Conservation (phyloP, 2,888 invertebrate species). For the Aleiodes alternator region DNA sequence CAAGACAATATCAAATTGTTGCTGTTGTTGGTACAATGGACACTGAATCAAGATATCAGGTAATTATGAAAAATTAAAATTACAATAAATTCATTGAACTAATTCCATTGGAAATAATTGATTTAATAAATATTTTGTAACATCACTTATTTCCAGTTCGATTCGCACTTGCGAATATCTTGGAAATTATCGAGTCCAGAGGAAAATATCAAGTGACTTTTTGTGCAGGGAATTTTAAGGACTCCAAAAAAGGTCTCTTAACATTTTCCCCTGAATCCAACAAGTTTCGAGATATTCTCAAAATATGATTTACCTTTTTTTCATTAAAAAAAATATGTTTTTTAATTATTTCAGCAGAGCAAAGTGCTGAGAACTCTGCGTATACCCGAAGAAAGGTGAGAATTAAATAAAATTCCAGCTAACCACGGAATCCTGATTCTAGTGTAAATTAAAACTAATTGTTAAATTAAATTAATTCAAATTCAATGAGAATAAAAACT, state of each 20-base stretch:
- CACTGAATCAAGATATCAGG: conserved; percentile 86
- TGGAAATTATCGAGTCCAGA: no score
- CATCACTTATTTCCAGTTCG: no score
- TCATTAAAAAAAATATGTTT: neutral
- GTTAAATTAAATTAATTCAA: conserved; percentile 1
- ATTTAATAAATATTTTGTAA: no score
- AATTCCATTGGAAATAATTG: no score
- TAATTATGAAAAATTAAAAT: conserved; percentile 63
- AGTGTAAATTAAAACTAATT: conserved; percentile 6
- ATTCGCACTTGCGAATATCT: no score
- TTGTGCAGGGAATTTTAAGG: no score
- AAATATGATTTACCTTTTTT: neutral
- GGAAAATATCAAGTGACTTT: no score
- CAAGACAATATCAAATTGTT: conserved; percentile 91
- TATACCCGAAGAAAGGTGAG: conserved; percentile 85
- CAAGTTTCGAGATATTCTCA: neutral
- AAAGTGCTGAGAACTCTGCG: conserved; percentile 85
- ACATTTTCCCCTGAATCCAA: no score
- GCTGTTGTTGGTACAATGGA: conserved; percentile 85
- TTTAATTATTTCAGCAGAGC: conserved; percentile 81
- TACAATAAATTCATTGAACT: neutral
- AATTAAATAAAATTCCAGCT: conserved; percentile 59
- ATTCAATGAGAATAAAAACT: neutral
- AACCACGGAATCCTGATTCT: conserved; percentile 5
- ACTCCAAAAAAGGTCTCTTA: no score